A percentile compares a stretch with the other conserved stretches of the same genome.
Conservation (phyloP, 2,888 invertebrate genomes). For the Eulithis prunata region DNA sequence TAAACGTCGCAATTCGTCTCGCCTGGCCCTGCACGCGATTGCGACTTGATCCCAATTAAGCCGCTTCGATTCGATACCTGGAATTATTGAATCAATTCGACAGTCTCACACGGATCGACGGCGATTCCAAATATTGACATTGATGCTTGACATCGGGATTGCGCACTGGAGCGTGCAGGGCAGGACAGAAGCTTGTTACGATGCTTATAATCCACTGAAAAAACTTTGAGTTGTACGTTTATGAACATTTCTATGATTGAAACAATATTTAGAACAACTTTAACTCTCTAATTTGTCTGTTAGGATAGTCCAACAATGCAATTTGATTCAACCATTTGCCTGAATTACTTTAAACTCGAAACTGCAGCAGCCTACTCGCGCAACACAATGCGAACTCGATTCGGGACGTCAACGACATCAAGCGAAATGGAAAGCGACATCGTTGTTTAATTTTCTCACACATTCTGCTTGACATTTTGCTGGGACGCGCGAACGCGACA, state of each 20-base stretch:
- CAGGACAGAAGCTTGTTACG: not conserved
- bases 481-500: slow-evolving; percentile 33
- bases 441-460: slow-evolving; percentile 71
- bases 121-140: slow-evolving; percentile 69
- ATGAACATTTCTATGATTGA: not conserved
- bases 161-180: not conserved
- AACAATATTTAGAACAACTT: slow-evolving; percentile 4
- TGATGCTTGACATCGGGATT: not conserved
- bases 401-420: slow-evolving; percentile 38
- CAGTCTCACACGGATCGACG: slow-evolving; percentile 51
- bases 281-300: slow-evolving; percentile 10
- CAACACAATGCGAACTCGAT: slow-evolving; percentile 32
- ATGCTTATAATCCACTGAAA: not conserved
- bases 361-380: slow-evolving; percentile 23
- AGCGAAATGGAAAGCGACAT: slow-evolving; percentile 65
- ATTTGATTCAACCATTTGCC: slow-evolving; percentile 27
- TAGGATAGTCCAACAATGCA: slow-evolving; percentile 4
- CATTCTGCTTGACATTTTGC: slow-evolving; percentile 47
- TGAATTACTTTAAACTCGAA: slow-evolving; percentile 28
- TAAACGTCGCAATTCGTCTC: slow-evolving; percentile 23
- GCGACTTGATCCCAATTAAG: slow-evolving; percentile 72
- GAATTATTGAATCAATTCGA: slow-evolving; percentile 61
- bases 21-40: slow-evolving; percentile 40
- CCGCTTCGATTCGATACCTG: slow-evolving; percentile 61
- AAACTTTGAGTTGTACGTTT: not conserved